Conservation (phyloP, 2,888 invertebrate genomes). For the Phania funesta region DNA sequence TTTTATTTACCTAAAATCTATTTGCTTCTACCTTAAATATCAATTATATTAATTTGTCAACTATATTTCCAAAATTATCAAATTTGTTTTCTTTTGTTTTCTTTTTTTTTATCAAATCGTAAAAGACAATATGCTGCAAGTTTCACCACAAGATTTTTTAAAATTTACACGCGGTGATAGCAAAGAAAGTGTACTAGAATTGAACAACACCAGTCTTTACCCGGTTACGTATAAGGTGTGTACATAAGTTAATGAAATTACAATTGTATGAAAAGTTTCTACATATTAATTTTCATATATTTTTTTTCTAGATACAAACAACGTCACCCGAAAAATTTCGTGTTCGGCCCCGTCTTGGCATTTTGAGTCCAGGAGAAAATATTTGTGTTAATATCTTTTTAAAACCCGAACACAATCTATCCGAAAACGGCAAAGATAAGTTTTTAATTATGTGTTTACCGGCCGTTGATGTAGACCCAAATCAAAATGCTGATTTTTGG, state of each 20-base stretch:
- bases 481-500: conserved; percentile 88
- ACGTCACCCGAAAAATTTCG: conserved; percentile 97
- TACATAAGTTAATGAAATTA: not conserved
- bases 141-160: conserved; percentile 87
- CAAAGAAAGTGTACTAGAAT: conserved; percentile 83
- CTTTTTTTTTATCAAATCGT: conserved; percentile 42
- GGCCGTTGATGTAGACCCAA: conserved; percentile 80
- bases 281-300: not conserved
- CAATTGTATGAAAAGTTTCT: not conserved
- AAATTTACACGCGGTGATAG: conserved; percentile 82
- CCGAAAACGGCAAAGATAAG: conserved; percentile 88
- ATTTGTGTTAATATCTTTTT: conserved; percentile 87
- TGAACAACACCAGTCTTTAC: conserved; percentile 86
- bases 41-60: not conserved
- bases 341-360: conserved; percentile 93
- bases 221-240: conserved; percentile 86
- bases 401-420: conserved; percentile 86
- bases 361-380: conserved; percentile 84
- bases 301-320: conserved; percentile 88
- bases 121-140: conserved; percentile 83
- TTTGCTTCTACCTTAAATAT: conserved; percentile 14
- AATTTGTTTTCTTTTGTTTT: not conserved
- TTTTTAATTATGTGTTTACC: conserved; percentile 93
- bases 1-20: not conserved
- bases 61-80: conserved; percentile 10